A percentile compares a stretch with the other conserved stretches of the same genome.
These are phyloP conservation scores for Linnaemya vulpina DNA, from an alignment of 2,888 invertebrate genomes.

Conservation along the genomic window DNA sequence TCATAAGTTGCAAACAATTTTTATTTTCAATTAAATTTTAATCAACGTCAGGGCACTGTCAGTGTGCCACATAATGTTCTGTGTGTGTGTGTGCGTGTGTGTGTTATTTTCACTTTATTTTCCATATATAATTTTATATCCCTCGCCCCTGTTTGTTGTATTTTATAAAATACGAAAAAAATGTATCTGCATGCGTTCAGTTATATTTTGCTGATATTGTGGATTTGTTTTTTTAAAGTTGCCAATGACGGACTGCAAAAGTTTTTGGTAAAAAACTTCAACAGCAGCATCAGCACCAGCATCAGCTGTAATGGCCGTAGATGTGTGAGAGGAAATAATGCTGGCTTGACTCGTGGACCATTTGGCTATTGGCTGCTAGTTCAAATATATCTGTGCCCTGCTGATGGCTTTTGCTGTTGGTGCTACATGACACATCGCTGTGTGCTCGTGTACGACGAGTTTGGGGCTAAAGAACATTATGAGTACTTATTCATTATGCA, in stretches of 20 bases:
- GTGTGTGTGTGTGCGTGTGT: too few species aligned
- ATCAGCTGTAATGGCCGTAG: conserved; percentile 29
- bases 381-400: not conserved
- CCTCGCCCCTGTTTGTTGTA: conserved; percentile 17
- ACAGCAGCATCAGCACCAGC: conserved; percentile 30
- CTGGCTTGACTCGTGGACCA: conserved; percentile 53
- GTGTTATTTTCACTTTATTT: too few species aligned
- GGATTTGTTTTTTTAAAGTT: conserved; percentile 48
- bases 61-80: conserved; percentile 55
- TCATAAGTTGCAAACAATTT: conserved; percentile 65
- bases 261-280: conserved; percentile 51
- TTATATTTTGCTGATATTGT: conserved; percentile 69
- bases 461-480: conserved; percentile 63
- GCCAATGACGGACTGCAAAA: conserved; percentile 55
- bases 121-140: conserved; percentile 19
- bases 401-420: not conserved
- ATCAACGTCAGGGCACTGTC: conserved; percentile 71
- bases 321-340: conserved; percentile 31
- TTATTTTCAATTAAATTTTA: conserved; percentile 75
- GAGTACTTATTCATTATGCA: conserved; percentile 81
- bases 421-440: not conserved
- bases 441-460: not conserved
- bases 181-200: conserved; percentile 62
- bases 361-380: conserved; percentile 26
- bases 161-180: conserved; percentile 33